A percentile compares a stretch with the other conserved stretches of the same genome.
These are phyloP conservation scores for Andrena haemorrhoa DNA, from an alignment of 2,888 invertebrate species.

Conservation along the genomic window DNA sequence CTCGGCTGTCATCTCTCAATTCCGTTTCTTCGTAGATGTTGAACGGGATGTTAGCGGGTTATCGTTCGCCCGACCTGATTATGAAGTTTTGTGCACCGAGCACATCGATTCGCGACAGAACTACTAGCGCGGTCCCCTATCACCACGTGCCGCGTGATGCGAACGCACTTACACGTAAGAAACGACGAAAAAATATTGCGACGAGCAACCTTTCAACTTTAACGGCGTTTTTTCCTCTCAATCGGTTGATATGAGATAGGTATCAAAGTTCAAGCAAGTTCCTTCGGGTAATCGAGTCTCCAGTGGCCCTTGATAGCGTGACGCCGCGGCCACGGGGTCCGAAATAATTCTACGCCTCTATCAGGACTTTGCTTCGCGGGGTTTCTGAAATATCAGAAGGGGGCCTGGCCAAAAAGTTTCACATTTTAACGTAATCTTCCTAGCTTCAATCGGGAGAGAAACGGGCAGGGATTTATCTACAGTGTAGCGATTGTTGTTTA, in stretches of 20 bases:
- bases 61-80: conserved; percentile 44
- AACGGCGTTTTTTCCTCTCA: neutral
- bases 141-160: neutral
- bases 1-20: conserved; percentile 30
- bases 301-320: conserved; percentile 27
- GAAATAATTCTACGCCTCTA: conserved; percentile 2
- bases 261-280: conserved; percentile 32
- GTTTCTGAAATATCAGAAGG: neutral
- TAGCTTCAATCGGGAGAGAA: too few relatives aligned
- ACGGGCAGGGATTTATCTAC: too few relatives aligned
- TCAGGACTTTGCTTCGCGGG: neutral
- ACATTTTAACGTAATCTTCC: too few relatives aligned
- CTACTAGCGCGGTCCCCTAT: neutral
- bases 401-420: neutral
- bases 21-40: conserved; percentile 29
- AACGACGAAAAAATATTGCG: too few relatives aligned
- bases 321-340: neutral
- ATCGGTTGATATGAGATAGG: conserved; percentile 28
- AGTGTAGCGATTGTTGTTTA: too few relatives aligned
- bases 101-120: conserved; percentile 8
- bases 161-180: neutral
- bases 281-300: conserved; percentile 12
- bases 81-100: conserved; percentile 30
- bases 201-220: conserved; percentile 1
- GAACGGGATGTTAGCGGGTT: conserved; percentile 51